Percentiles rank a stretch among this genome's conserved stretches.
Conservation (phyloP, 1,140 invertebrate species). For the Ceratitis capitata region DNA sequence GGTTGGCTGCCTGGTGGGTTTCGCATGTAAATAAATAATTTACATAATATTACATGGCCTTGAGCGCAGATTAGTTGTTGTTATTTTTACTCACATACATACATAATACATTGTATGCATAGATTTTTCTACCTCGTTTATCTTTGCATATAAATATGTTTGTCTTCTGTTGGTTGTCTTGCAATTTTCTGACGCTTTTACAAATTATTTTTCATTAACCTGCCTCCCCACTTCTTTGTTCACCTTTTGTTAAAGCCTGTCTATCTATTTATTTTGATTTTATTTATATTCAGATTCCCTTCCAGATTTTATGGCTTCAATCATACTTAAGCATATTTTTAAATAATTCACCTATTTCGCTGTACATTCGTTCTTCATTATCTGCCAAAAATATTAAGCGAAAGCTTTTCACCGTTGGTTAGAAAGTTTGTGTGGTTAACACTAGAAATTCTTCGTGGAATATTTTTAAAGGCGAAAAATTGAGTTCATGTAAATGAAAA, state of each 20-base stretch:
- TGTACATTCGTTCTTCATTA: too few species aligned
- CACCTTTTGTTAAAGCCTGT: neutral
- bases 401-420: too few species aligned
- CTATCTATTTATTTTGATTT: neutral
- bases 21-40: neutral
- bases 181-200: neutral
- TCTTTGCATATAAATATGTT: neutral
- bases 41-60: slow-evolving; percentile 24
- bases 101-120: neutral
- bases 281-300: neutral
- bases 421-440: too few species aligned
- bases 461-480: too few species aligned
- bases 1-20: too few species aligned
- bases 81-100: neutral
- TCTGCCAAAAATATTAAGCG: too few species aligned
- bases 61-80: neutral
- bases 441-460: too few species aligned
- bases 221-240: neutral
- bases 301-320: too few species aligned
- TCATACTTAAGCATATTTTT: too few species aligned
- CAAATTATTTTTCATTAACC: neutral
- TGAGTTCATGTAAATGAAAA: too few species aligned
- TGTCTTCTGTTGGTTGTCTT: neutral
- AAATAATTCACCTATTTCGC: too few species aligned
- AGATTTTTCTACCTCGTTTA: too few species aligned